Conservation (phyloP, 2,888 invertebrate species). For the Cheilosia pagana region DNA sequence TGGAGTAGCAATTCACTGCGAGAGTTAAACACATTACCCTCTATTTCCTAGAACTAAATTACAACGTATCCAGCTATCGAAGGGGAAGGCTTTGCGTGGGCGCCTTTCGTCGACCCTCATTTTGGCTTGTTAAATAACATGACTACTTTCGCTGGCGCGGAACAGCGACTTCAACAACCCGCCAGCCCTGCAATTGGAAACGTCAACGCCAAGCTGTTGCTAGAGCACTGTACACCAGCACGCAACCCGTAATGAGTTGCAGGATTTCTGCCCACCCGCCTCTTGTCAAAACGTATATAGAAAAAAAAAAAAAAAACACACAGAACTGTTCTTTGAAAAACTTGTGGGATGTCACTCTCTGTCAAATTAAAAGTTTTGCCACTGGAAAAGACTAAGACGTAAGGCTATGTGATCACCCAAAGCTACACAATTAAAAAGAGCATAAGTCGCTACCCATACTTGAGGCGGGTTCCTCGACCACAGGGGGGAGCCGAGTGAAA, state of each 20-base stretch:
- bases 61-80: conserved; percentile 41
- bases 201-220: conserved; percentile 43
- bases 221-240: conserved; percentile 13
- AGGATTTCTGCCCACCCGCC: conserved; percentile 10
- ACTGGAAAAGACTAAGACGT: conserved; percentile 5
- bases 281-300: conserved; percentile 7
- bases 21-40: conserved; percentile 51
- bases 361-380: conserved; percentile 67
- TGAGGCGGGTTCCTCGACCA: conserved; percentile 6
- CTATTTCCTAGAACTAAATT: conserved; percentile 57
- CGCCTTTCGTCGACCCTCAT: conserved; percentile 58
- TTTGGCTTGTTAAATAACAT: conserved; percentile 66
- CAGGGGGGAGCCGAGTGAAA: background rate
- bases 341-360: conserved; percentile 50
- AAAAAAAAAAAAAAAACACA: background rate
- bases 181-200: conserved; percentile 62
- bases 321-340: conserved; percentile 7
- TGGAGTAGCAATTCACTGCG: conserved; percentile 40
- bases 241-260: conserved; percentile 64
- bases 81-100: conserved; percentile 58
- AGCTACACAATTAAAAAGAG: conserved; percentile 56
- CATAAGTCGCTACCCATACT: conserved; percentile 36
- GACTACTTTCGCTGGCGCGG: conserved; percentile 26
- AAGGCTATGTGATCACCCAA: conserved; percentile 56
- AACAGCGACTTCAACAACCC: conserved; percentile 33